Evolutionary conservation across 1,140 invertebrate genomes (phyloP), one percentile per base, ranked within the genome.

Genomic region (Dysdera silvatica): DNA sequence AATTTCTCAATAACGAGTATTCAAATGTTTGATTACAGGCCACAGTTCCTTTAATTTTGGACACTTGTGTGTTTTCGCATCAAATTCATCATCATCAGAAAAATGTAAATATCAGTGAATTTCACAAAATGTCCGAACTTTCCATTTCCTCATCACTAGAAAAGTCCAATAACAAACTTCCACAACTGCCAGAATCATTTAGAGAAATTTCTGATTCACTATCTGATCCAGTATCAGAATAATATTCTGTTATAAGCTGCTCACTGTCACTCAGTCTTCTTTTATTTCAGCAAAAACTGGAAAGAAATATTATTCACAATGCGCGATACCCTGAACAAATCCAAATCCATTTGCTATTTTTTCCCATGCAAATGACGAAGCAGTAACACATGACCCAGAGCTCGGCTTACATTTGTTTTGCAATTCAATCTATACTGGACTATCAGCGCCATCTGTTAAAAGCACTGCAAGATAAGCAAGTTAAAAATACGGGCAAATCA

Each of bases 91-190:
- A 28, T 49, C 41, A 45, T 45, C 41, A 45, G 18, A 45, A 45
- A 45, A 45, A 45, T 45, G 35, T 55, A 55, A 41, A 55, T 40
- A 56, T 4, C 37, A 20, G 12, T 43, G 10, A 43, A 43, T 56
- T n/a, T n/a, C n/a, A n/a, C n/a, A n/a, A n/a, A n/a, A n/a, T n/a
- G 37, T 59, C 56, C 10, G 31, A 59, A 49, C 7, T 59, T 33
- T 59, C 56, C 2, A 23, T 37, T 48, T 48, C 56, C 12, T 59
- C 31, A 59, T 48, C 43, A 48, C 55, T 57, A 14, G 55, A 57
- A 2, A 49, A 49, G 2, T 57, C 40, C n/a, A 40, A 57, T 20
- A 24, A 32, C 16, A 14, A 57, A 57, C 41, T 57, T 57, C 32
- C 41, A 31, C 10, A 32, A 7, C 41, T 57, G 1, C 55, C 41